Evolutionary conservation across 2,113 vertebrate species (phyloP).

Genomic region (Romanogobio albipinnatus): DNA sequence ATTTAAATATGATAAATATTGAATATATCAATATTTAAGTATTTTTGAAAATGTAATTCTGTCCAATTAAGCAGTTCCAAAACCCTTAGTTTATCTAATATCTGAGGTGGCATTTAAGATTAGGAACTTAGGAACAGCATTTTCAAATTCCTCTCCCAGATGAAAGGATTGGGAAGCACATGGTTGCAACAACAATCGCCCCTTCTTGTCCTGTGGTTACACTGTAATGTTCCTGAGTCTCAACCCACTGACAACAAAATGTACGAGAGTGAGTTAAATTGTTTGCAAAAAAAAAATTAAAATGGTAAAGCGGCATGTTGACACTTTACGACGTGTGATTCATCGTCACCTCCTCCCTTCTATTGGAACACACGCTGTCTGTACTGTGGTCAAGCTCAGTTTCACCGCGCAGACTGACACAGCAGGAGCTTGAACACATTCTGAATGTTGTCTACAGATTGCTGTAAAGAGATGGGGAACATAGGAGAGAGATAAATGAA

Average conservation of each 20-base stretch:
- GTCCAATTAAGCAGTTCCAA: no score
- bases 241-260: constrained; percentile 61
- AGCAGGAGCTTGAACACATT: constrained; percentile 45
- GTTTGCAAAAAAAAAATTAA: constrained; percentile 52
- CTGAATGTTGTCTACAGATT: constrained; percentile 45
- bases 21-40: no score
- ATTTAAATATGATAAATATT: no score
- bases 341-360: constrained; percentile 59
- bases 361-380: constrained; percentile 54
- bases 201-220: constrained; percentile 49
- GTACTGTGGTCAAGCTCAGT: constrained; percentile 46
- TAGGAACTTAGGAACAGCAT: constrained; percentile 36
- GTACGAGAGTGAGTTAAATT: constrained; percentile 35
- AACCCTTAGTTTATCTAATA: constrained; percentile 38
- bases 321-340: constrained; percentile 69
- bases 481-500: not conserved
- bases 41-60: no score
- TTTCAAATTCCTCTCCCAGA: constrained; percentile 45
- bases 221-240: constrained; percentile 86
- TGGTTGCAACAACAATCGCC: constrained; percentile 46
- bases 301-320: constrained; percentile 15
- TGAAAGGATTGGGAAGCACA: constrained; percentile 44
- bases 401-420: constrained; percentile 48
- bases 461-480: constrained; percentile 29
- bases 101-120: constrained; percentile 45